A percentile compares a stretch with the other conserved stretches of the same genome.
phyloP scores from a whole-genome alignment of 2,113 vertebrate genomes.

The Dasyornis broadbenti region DNA sequence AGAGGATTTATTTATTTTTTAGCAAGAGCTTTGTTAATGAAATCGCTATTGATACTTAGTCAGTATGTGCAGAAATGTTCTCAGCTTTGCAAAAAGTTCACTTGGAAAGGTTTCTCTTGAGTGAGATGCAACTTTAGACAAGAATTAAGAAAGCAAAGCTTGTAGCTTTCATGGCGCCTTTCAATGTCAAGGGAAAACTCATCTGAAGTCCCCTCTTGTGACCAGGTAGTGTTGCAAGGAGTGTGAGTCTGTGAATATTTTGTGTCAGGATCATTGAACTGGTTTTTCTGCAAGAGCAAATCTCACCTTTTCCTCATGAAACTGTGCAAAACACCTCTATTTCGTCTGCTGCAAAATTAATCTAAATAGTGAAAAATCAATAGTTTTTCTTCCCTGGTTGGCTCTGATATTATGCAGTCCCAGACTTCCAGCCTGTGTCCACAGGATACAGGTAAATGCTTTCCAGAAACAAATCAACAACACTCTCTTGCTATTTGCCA shows the following conservation, averaged over 20 bases:
- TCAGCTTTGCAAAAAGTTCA: background rate
- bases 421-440: background rate
- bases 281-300: background rate
- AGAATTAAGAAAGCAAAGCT: background rate
- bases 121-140: background rate
- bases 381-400: background rate
- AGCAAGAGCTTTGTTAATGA: background rate
- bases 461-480: background rate
- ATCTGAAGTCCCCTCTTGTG: background rate
- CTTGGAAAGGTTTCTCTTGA: background rate
- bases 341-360: background rate
- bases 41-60: fast-evolving
- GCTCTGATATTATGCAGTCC: background rate
- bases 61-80: background rate
- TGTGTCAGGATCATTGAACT: background rate
- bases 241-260: background rate
- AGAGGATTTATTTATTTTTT: background rate
- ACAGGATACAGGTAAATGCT: background rate
- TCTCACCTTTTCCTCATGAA: background rate
- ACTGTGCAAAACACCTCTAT: background rate
- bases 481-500: background rate
- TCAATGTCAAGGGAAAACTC: background rate
- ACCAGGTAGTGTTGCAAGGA: background rate
- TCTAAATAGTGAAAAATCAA: background rate
- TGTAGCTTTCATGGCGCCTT: background rate